These are phyloP conservation scores for Rhinophrynus dorsalis DNA, from an alignment of 2,797 vertebrate genomes.

Conservation along the genomic window DNA sequence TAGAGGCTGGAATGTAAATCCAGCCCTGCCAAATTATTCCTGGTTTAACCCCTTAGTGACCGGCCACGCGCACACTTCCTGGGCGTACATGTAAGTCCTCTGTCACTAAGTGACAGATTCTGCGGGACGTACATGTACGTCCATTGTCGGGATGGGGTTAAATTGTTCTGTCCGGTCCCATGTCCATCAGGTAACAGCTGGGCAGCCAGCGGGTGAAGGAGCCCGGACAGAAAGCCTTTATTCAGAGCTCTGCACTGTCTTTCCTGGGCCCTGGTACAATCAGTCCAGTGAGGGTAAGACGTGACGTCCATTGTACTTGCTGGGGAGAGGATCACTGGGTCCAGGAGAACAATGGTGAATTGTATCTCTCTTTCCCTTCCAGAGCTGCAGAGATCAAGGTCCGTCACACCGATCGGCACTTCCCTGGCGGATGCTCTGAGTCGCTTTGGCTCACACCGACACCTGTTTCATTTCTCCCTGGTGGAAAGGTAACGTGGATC, in stretches of 20 bases:
- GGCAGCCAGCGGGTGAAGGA: not conserved
- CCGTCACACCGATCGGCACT: not conserved
- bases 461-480: conserved; percentile 2
- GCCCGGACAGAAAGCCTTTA: not conserved
- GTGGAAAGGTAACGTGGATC: conserved; percentile 11
- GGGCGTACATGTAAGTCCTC: too few relatives aligned
- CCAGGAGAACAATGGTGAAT: not conserved
- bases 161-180: not conserved
- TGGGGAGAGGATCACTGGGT: not conserved
- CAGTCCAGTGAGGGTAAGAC: not conserved
- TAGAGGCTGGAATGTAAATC: too few relatives aligned
- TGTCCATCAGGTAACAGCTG: not conserved
- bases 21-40: too few relatives aligned
- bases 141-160: too few relatives aligned
- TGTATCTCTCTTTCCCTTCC: not conserved
- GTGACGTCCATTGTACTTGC: conserved; percentile 10
- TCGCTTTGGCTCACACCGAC: not conserved
- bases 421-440: conserved; percentile 13
- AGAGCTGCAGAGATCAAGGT: not conserved
- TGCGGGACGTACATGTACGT: too few relatives aligned
- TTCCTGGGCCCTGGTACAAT: conserved; percentile 9
- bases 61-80: too few relatives aligned
- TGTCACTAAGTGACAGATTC: too few relatives aligned
- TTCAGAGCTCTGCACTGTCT: not conserved
- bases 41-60: too few relatives aligned